Conservation (phyloP, 2,888 invertebrate genomes). For the Dasysyrphus tricinctus region DNA sequence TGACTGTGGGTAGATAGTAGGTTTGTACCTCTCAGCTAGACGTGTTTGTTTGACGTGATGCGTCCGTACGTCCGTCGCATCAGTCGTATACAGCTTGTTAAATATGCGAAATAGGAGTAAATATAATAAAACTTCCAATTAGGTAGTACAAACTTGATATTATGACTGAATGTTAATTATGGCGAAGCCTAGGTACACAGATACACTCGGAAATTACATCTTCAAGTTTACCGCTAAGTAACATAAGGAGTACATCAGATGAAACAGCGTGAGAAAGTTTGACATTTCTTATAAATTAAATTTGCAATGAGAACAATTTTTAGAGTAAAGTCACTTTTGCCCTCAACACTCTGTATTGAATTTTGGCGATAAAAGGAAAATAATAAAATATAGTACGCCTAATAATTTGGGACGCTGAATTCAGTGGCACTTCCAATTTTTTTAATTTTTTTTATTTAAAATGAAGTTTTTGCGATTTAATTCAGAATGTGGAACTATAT, state of each 20-base stretch:
- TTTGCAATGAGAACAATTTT: too few species aligned
- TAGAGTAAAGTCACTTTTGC: too few species aligned
- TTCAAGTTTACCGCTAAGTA: neutral
- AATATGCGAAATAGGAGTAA: neutral
- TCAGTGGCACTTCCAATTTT: too few species aligned
- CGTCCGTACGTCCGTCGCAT: neutral
- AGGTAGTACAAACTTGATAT: neutral
- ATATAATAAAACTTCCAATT: neutral
- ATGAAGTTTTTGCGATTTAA: too few species aligned
- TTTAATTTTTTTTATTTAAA: too few species aligned
- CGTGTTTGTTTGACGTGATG: slow-evolving; percentile 6
- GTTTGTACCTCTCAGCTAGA: neutral
- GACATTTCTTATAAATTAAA: too few species aligned
- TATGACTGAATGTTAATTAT: neutral
- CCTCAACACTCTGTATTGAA: too few species aligned
- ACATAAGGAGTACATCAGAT: neutral
- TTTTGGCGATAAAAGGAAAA: too few species aligned
- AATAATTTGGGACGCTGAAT: too few species aligned
- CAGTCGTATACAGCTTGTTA: neutral
- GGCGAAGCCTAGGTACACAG: neutral
- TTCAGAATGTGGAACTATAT: too few species aligned
- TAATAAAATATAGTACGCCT: too few species aligned
- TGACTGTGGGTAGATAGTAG: neutral
- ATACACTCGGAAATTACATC: neutral
- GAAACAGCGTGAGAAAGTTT: neutral